Evolutionary conservation across 1,140 invertebrate species (phyloP).

Genomic region (Anastrepha obliqua): DNA sequence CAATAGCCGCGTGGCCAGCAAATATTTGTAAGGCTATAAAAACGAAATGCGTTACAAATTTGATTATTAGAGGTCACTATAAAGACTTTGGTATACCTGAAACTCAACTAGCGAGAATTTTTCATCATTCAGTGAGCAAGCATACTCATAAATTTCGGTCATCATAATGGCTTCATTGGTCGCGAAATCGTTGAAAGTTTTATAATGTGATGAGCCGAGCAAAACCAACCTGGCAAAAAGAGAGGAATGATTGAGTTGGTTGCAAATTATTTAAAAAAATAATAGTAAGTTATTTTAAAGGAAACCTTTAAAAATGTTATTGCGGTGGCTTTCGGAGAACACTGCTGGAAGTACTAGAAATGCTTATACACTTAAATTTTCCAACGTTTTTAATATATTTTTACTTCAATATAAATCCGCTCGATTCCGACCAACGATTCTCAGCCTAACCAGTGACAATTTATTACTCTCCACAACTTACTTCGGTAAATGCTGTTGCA

Average conservation of each 20-base stretch:
- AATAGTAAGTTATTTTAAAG: no score
- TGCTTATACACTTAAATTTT: no score
- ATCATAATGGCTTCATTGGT: constrained; percentile 91
- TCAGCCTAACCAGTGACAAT: no score
- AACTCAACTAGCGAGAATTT: constrained; percentile 83
- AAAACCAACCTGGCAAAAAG: constrained; percentile 83
- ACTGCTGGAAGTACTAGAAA: no score
- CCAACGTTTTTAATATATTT: no score
- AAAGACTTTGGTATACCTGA: constrained; percentile 74
- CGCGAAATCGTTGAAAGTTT: constrained; percentile 82
- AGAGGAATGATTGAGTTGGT: not conserved
- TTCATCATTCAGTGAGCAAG: constrained; percentile 86
- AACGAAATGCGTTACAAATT: not conserved
- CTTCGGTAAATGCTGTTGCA: constrained; percentile 68
- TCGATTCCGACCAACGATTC: no score
- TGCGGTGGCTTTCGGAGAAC: no score
- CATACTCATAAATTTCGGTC: constrained; percentile 96
- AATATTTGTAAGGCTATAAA: constrained; percentile 82
- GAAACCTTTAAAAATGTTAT: no score
- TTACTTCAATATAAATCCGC: no score
- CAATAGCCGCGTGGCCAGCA: constrained; percentile 83
- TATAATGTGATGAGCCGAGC: constrained; percentile 83
- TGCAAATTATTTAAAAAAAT: not conserved
- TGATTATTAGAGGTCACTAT: not conserved
- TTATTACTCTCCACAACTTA: constrained; percentile 51